phyloP scores from a whole-genome alignment of 2,797 vertebrate species.

The Epinephelus coioides region DNA sequence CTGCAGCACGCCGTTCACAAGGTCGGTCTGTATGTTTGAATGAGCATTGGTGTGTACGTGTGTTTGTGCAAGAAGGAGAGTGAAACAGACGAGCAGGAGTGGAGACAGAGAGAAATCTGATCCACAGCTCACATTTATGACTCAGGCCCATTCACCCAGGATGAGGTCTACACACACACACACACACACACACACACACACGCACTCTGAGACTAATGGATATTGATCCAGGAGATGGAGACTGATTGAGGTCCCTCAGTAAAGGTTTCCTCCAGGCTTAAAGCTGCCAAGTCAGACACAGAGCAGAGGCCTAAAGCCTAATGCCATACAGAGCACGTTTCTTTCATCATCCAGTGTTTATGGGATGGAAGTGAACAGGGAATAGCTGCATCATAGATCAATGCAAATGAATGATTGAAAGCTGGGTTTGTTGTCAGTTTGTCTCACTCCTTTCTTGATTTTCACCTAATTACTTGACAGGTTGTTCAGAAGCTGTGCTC shows the following conservation, averaged over 20 bases:
- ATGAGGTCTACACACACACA: constrained; percentile 58
- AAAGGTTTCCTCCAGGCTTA: constrained; percentile 75
- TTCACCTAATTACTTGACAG: not conserved
- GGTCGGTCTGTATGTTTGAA: constrained; percentile 63
- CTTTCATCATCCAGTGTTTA: constrained; percentile 42
- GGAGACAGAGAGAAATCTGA: constrained; percentile 72
- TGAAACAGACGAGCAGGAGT: constrained; percentile 46
- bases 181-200: constrained; percentile 23
- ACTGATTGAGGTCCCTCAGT: constrained; percentile 75
- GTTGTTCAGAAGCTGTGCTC: not conserved
- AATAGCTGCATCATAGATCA: constrained; percentile 34
- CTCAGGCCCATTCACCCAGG: constrained; percentile 74
- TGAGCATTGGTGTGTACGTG: constrained; percentile 49
- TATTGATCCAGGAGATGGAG: constrained; percentile 83
- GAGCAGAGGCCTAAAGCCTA: constrained; percentile 61
- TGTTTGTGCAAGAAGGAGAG: constrained; percentile 48
- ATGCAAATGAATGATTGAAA: constrained; percentile 29
- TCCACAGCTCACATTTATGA: constrained; percentile 77
- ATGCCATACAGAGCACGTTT: constrained; percentile 62
- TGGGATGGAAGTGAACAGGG: constrained; percentile 35
- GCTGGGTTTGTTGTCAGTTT: constrained; percentile 14
- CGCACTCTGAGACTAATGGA: constrained; percentile 75
- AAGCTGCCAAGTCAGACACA: constrained; percentile 76
- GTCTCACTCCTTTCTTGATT: not conserved
- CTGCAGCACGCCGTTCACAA: constrained; percentile 48